Evolutionary conservation across 2,797 vertebrate genomes (phyloP).

Genomic region (Gobionotothen gibberifrons): DNA sequence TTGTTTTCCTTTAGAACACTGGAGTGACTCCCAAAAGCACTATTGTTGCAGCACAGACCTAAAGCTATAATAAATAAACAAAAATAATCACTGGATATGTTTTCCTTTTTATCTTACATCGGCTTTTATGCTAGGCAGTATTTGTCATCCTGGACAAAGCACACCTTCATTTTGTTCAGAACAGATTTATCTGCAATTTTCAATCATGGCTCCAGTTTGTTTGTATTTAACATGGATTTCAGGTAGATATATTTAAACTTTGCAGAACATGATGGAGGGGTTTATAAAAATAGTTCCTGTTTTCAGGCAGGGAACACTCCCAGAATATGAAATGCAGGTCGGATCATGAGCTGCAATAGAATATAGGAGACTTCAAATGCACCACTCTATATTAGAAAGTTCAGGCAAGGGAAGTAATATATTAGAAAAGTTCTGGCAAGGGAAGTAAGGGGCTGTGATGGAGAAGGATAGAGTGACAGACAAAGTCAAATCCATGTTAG

Average conservation of each 20-base stretch:
- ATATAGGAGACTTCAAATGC: slow-evolving; percentile 33
- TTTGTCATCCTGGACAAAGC: slow-evolving; percentile 8
- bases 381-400: slow-evolving; percentile 24
- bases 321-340: not conserved
- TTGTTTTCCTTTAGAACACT: slow-evolving; percentile 5
- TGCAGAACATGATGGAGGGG: slow-evolving; percentile 1
- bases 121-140: not conserved
- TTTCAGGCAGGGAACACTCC: slow-evolving; percentile 1
- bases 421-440: slow-evolving; percentile 33
- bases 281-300: slow-evolving; percentile 19
- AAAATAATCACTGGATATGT: slow-evolving; percentile 28
- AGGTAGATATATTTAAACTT: slow-evolving; percentile 11
- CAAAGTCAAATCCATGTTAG: slow-evolving; percentile 54
- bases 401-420: slow-evolving; percentile 30
- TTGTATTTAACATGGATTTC: not conserved
- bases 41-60: not conserved
- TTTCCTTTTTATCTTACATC: not conserved
- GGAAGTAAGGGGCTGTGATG: slow-evolving; percentile 22
- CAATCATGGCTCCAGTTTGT: not conserved
- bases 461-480: slow-evolving; percentile 44
- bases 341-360: slow-evolving; percentile 12
- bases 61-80: slow-evolving; percentile 14
- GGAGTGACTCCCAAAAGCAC: not conserved
- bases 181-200: not conserved
- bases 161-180: not conserved